These are phyloP conservation scores for silkworm (Bombyx mori) DNA, from an alignment of 1,140 invertebrate species.

Conservation along the genomic window ASM3026992v2 NC_085124.1:4022501-4023000, in stretches of 20 bases:
- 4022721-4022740: slow-evolving; percentile 80
- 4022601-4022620: slow-evolving; percentile 82
- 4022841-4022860: slow-evolving; percentile 76
- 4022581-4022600: slow-evolving; percentile 16
- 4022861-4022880: slow-evolving; percentile 76
- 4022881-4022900: slow-evolving; percentile 44
- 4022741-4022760: slow-evolving; percentile 77
- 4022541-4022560: no score
- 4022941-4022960: no score
- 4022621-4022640: slow-evolving; percentile 87
- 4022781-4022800: slow-evolving; percentile 72
- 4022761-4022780: slow-evolving; percentile 69
- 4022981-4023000: no score
- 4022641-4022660: slow-evolving; percentile 84
- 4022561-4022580: no score
- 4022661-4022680: slow-evolving; percentile 59
- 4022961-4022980: no score
- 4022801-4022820: slow-evolving; percentile 74
- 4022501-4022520: no score
- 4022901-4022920: not conserved
- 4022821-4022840: slow-evolving; percentile 75
- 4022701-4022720: slow-evolving; percentile 79
- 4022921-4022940: no score
- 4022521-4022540: no score
- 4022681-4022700: slow-evolving; percentile 55